Base-by-base conservation (phyloP, 2,888 invertebrate species). In the Mimas tiliae region DNA sequence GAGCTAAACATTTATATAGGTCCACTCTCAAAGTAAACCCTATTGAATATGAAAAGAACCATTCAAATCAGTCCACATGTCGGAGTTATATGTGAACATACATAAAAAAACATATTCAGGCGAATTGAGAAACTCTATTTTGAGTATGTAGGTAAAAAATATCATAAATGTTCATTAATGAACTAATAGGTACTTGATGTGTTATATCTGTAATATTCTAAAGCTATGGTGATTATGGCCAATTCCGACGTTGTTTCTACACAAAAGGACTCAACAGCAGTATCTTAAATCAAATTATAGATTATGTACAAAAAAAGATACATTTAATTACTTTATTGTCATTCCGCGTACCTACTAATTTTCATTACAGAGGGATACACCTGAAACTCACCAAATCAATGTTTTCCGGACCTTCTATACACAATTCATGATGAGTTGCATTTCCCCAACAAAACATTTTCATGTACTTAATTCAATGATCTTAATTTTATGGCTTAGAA, bases 401-500 rank as follows among this genome's bases (percentile, higher is more conserved):
- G 69, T 74, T 81, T 62, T 87, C 87, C 62, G 88, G 73, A 51
- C 84, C 84, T 78, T 93, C 93, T 68, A 93, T 79, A 76, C 88
- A 92, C 70, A 93, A 81, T 85, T 93, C 93, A 76, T 91, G 91
- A 83, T 93, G 87, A 82, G 93, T 93, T 74, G 91, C 85, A 85
- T 93, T 93, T 74, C 93, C 93, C 93, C 93, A 93, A 83, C 93
- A 93, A 89, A 91, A 93, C 93, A 93, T 93, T 84, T 83, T 89
- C 73, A 68, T 72, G 68, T 67, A 74, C 71, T 65, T 74, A 68
- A 69, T 45, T 52, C 42, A 55, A 64, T 19, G 55, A 51, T 74
- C 64, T 45, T 71, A 38, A 67, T 70, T 73, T 48, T 63, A 45
- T 47, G n/a, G 67, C 71, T 79, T 71, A 67, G 73, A 38, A 75